Evolutionary conservation across 2,113 vertebrate genomes (phyloP).

Genomic region (Alosa alosa): DNA sequence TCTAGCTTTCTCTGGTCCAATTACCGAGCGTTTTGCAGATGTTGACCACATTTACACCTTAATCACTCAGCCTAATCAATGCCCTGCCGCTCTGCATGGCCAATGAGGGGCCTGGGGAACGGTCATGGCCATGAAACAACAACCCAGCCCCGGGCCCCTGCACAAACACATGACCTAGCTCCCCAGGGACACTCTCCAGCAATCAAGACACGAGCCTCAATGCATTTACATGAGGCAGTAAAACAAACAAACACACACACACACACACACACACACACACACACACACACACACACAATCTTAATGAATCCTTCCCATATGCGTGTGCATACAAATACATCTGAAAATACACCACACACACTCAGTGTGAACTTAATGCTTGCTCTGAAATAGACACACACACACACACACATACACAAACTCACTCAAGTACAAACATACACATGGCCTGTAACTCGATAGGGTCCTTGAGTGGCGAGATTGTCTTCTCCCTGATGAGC

Average conservation of each 20-base stretch:
- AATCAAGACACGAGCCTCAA: background rate
- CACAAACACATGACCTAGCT: background rate
- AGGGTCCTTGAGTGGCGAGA: background rate
- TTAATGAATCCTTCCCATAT: background rate
- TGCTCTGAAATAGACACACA: background rate
- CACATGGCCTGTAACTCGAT: background rate
- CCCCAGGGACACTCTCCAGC: background rate
- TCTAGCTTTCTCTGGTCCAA: slow-evolving; percentile 64
- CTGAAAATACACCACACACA: background rate
- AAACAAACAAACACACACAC: background rate
- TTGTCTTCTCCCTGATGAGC: background rate
- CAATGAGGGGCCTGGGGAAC: slow-evolving; percentile 33
- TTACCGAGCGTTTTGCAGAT: slow-evolving; percentile 64
- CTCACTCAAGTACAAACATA: background rate
- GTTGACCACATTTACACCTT: slow-evolving; percentile 59
- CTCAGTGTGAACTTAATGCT: background rate
- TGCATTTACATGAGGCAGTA: background rate
- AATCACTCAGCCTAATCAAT: slow-evolving; percentile 68
- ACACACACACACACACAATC: background rate
- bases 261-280: background rate
- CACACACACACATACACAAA: background rate
- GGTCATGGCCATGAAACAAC: background rate
- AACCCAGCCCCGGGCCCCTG: background rate
- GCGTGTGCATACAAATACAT: background rate
- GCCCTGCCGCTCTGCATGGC: slow-evolving; percentile 50